phyloP scores from a whole-genome alignment of 2,113 vertebrate species.

The Bungarus multicinctus region DNA sequence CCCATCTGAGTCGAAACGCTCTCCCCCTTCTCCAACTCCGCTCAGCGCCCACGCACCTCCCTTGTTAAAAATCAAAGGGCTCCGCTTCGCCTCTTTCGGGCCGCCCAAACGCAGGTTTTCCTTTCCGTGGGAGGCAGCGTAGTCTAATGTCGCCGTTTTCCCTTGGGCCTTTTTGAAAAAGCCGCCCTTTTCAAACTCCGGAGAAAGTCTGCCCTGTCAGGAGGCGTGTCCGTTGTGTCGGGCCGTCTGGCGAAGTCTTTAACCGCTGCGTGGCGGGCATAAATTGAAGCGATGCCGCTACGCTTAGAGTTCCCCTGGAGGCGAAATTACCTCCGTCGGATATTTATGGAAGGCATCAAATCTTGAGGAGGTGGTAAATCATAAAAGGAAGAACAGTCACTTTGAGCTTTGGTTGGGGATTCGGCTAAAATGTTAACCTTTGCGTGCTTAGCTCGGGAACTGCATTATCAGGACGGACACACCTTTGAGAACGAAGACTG shows the following conservation, averaged over 20 bases:
- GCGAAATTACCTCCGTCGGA: neutral
- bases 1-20: neutral
- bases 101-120: neutral
- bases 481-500: neutral
- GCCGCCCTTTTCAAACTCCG: neutral
- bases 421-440: neutral
- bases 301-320: neutral
- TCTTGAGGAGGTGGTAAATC: neutral
- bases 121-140: neutral
- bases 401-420: neutral
- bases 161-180: neutral
- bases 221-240: neutral
- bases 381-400: neutral
- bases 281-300: neutral
- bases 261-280: neutral
- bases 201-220: neutral
- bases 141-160: too few relatives aligned
- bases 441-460: neutral
- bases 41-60: neutral
- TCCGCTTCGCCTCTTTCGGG: neutral
- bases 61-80: neutral
- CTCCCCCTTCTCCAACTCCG: neutral
- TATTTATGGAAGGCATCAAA: neutral
- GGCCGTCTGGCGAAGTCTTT: neutral
- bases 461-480: neutral